A percentile compares a stretch with the other conserved stretches of the same genome.
phyloP scores from a whole-genome alignment of 2,888 invertebrate genomes.

The Colostygia pectinataria region DNA sequence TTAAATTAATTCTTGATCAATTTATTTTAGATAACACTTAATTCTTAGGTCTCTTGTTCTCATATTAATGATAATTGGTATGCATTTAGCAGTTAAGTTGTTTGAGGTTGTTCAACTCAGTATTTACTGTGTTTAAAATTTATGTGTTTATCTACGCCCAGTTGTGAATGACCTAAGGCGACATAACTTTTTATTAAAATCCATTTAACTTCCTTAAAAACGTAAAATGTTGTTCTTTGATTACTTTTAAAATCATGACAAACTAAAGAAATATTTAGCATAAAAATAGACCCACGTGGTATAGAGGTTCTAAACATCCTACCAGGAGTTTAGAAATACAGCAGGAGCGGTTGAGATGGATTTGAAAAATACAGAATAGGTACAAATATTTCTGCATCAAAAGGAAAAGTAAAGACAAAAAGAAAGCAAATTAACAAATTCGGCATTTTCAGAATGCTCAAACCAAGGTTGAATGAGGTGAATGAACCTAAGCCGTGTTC shows the following conservation, averaged over 20 bases:
- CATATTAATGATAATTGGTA: constrained; percentile 26
- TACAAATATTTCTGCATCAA: constrained; percentile 34
- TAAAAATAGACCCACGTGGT: too few species aligned
- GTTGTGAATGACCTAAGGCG: constrained; percentile 18
- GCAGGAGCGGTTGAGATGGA: neutral
- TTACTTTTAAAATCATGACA: too few species aligned
- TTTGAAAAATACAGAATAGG: constrained; percentile 33
- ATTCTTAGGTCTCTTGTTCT: constrained; percentile 15
- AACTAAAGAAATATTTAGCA: too few species aligned
- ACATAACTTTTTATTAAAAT: constrained; percentile 7
- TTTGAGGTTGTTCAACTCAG: constrained; percentile 33
- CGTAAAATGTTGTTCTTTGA: too few species aligned
- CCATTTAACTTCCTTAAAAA: neutral
- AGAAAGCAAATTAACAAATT: constrained; percentile 41
- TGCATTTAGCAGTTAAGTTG: constrained; percentile 16
- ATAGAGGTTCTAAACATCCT: too few species aligned
- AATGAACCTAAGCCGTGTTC: constrained; percentile 41
- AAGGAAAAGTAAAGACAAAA: constrained; percentile 45
- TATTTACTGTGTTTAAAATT: constrained; percentile 11
- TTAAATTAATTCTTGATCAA: constrained; percentile 42
- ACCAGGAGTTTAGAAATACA: too few species aligned
- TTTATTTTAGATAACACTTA: constrained; percentile 38
- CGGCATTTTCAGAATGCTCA: constrained; percentile 45
- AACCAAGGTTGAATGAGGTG: constrained; percentile 50
- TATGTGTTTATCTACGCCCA: constrained; percentile 18